Percentiles rank a stretch among this genome's conserved stretches.
phyloP scores from a whole-genome alignment of 1,140 invertebrate species.

The Habropoda laboriosa region DNA sequence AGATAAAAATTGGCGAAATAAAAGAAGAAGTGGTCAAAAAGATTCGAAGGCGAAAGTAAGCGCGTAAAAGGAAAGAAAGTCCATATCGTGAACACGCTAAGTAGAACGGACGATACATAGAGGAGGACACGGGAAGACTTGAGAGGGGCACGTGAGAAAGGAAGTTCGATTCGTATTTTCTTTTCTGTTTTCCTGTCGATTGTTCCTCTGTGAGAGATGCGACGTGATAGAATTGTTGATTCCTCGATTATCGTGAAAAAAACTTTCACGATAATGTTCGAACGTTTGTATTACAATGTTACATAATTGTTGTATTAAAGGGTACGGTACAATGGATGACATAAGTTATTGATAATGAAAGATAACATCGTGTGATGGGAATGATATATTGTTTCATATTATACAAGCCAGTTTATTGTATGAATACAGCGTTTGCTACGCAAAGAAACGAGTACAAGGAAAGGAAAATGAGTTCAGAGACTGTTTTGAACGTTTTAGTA shows the following conservation, averaged over 20 bases:
- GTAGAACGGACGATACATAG: slow-evolving; percentile 55
- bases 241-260: slow-evolving; percentile 8
- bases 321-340: too few relatives aligned
- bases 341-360: slow-evolving; percentile 9
- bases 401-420: background rate
- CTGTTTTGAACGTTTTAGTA: too few relatives aligned
- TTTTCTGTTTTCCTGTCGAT: background rate
- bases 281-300: background rate
- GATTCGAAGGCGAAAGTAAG: slow-evolving; percentile 64
- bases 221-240: background rate
- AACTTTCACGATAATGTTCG: background rate
- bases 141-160: slow-evolving; percentile 15
- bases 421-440: background rate
- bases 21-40: slow-evolving; percentile 33
- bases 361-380: slow-evolving; percentile 2
- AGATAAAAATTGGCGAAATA: background rate
- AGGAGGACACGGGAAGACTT: slow-evolving; percentile 8
- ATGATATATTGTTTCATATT: slow-evolving; percentile 22
- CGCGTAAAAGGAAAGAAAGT: slow-evolving; percentile 60
- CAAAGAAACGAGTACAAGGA: background rate
- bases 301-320: slow-evolving; percentile 12
- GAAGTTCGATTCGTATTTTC: slow-evolving; percentile 24
- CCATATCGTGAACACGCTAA: slow-evolving; percentile 22
- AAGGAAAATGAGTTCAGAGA: background rate
- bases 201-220: background rate